Base-by-base conservation (phyloP, 2,797 vertebrate species). In the Gallinago solitaria region DNA sequence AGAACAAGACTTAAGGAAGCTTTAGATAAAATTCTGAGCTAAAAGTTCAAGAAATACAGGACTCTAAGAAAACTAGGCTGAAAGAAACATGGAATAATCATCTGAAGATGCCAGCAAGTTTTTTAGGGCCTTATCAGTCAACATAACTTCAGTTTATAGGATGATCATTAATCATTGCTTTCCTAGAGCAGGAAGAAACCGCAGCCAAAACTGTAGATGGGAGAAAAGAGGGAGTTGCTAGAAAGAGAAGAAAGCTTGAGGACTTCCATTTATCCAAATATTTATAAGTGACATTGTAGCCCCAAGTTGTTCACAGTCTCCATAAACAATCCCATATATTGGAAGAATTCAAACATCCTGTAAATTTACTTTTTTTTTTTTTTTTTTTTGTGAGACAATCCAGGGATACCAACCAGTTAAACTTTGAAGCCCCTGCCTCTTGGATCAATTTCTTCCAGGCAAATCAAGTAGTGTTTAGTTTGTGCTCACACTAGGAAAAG, bases 391-490 rank as follows among this genome's bases (percentile, higher is more conserved):
- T 80, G 51, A 78, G 25, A 73, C 9, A 47, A 11, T 51, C 41
- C 84, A 88, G 83, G 21, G 12, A 59, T 88, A 43, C 7, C 47
- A 85, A 19, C 32, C 50, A 65, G 48, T 60, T 50, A 53, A 74
- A 85, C 71, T 85, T 74, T 68, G 87, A 91, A 74, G 19, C 24
- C 8, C 8, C 27, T 82, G 11, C 35, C 63, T 73, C 35, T 50
- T 37, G 18, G 41, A 30, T 50, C 71, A 78, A 83, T 78, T 89
- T 87, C 13, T 48, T 56, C 32, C 78, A 81, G 75, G 75, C 30
- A 87, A 75, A 87, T 88, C 24, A 35, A 87, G 57, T 50, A 61
- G 85, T 92, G 30, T 93, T 92, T 92, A 63, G 65, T 78, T 95
- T 92, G 35, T 91, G 69, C 65, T 30, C 57, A 27, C 27, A 7